Conservation (phyloP, 1,140 invertebrate genomes). For the Drosophila sulfurigaster region DNA sequence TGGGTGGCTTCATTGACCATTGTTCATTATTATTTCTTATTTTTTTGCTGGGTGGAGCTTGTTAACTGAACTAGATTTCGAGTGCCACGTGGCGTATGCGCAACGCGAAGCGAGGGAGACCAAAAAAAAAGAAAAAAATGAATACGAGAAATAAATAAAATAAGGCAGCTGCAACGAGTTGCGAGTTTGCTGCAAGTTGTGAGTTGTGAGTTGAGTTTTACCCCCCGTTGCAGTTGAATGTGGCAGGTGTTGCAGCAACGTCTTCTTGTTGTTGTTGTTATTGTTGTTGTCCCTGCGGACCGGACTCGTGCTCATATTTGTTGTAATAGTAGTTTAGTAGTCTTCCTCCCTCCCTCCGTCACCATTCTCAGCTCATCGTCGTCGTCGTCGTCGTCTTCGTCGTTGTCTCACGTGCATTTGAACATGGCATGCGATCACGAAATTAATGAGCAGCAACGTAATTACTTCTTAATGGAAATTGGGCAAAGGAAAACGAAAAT, state of each 20-base stretch:
- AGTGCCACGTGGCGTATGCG: slow-evolving; percentile 34
- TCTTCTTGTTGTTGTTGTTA: not conserved
- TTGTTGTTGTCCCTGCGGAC: slow-evolving; percentile 6
- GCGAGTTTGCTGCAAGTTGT: too few species aligned
- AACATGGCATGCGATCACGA: slow-evolving; percentile 76
- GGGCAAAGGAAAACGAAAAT: slow-evolving; percentile 65
- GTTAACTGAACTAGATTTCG: slow-evolving; percentile 23
- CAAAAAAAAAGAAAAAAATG: not conserved
- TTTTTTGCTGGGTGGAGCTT: not conserved
- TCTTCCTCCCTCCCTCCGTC: not conserved
- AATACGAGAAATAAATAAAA: too few species aligned
- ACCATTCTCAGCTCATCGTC: not conserved
- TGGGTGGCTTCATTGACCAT: slow-evolving; percentile 24
- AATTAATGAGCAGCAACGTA: slow-evolving; percentile 81
- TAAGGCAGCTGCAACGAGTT: not conserved
- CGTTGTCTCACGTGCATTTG: slow-evolving; percentile 45
- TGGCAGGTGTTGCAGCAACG: slow-evolving; percentile 43
- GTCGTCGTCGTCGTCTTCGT: too few species aligned
- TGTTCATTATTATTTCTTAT: too few species aligned
- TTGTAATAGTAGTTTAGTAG: slow-evolving; percentile 32
- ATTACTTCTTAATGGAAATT: slow-evolving; percentile 83
- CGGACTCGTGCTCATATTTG: slow-evolving; percentile 43
- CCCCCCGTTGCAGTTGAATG: slow-evolving; percentile 13
- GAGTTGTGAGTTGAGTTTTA: not conserved
- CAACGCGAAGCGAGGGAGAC: not conserved